Evolutionary conservation across 2,113 vertebrate species (phyloP), one percentile per base, ranked within the genome.

Genomic region (Catharus bicknelli): DNA sequence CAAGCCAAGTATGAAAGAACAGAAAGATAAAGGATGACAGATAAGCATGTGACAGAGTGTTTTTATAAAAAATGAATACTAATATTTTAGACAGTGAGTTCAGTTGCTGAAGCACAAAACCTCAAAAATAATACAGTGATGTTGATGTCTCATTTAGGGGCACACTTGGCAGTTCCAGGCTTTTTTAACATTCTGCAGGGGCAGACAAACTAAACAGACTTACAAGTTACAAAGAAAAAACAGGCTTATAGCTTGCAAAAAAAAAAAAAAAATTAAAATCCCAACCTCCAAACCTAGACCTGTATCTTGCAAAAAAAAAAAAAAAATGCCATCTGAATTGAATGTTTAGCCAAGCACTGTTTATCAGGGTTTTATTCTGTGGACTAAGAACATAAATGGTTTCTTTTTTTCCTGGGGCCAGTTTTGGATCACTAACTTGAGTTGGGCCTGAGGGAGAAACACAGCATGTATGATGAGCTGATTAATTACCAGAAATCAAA

Each of bases 401-500:
- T 97, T 95, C 78, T 95, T 97, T 96, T 95, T 96, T 95, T 97
- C 96, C 96, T 5, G 51, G 94, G 97, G 96, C 93, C 96, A 97
- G 96, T 97, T 97, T 96, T 95, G 91, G 95, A 98, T 98, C 97
- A 97, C 84, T 97, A 96, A 94, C 94, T 96, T 94, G 92, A 97
- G 92, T 95, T 93, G 90, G 94, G 92, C 96, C 97, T 96, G 70
- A 94, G 96, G 97, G 97, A 98, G 93, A 97, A 97, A 93, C 95
- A 68, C 94, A 97, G 96, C 83, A 32, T 95, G 95, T 96, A 97
- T 96, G 97, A 98, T 97, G 97, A 97, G 96, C 97, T 98, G 97
- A 97, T 98, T 98, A 98, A 97, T 98, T 98, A 97, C 95, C 86
- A 97, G 96, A 97, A 98, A 97, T 98, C 97, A 97, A 98, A 97